Percentiles rank a stretch among this genome's conserved stretches.
Conservation (phyloP, 2,888 invertebrate species). For the Lasioglossum marginatum region DNA sequence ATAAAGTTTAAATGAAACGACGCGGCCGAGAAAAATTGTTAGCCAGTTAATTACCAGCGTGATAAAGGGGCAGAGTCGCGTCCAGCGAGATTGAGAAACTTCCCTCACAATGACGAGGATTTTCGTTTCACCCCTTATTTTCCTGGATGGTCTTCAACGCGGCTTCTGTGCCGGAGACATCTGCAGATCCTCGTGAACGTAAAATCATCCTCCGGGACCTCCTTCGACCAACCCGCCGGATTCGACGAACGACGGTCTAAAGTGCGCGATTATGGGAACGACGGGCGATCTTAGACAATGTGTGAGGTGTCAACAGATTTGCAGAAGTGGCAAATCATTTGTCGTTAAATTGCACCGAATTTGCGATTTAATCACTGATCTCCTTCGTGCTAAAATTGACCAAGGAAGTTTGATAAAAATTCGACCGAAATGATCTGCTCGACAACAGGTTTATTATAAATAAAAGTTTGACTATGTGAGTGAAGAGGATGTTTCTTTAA, state of each 20-base stretch:
- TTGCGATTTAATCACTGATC: no score
- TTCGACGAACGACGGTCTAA: no score
- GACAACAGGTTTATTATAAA: background rate
- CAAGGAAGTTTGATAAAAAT: no score
- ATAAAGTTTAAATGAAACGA: slow-evolving; percentile 73
- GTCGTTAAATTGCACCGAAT: background rate
- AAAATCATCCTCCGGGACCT: slow-evolving; percentile 1
- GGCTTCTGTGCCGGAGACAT: slow-evolving; percentile 16
- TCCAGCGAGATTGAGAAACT: slow-evolving; percentile 63
- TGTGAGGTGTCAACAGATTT: background rate
- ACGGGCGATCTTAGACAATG: background rate
- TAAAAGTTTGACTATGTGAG: background rate
- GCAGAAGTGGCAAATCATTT: background rate
- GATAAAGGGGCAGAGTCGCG: slow-evolving; percentile 51
- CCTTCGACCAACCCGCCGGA: background rate
- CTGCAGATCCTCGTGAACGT: slow-evolving; percentile 20
- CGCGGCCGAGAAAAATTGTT: slow-evolving; percentile 60
- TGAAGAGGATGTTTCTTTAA: no score
- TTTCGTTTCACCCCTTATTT: slow-evolving; percentile 53
- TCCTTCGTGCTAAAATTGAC: no score
- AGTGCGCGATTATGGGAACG: background rate
- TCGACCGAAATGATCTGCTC: no score
- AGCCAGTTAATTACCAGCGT: slow-evolving; percentile 61
- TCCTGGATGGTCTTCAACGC: slow-evolving; percentile 33
- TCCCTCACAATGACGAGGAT: slow-evolving; percentile 45